phyloP scores from a whole-genome alignment of 1,140 invertebrate species.

The Gonioctena quinquepunctata region DNA sequence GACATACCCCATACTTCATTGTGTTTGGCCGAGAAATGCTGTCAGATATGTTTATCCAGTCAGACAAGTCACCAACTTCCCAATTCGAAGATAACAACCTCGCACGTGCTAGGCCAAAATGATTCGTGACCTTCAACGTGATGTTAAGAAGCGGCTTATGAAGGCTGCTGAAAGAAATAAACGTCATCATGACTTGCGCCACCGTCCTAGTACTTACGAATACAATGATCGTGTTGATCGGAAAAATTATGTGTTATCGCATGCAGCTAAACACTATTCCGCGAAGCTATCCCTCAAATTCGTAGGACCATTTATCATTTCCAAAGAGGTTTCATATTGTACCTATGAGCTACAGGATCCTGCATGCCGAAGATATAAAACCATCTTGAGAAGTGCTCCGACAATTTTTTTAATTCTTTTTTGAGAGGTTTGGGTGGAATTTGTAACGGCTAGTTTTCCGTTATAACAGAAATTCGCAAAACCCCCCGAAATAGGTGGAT shows the following conservation, averaged over 20 bases:
- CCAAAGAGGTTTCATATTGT: neutral
- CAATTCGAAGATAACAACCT: neutral
- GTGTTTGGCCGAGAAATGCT: neutral
- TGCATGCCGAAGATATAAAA: neutral
- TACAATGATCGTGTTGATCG: neutral
- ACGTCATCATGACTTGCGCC: neutral
- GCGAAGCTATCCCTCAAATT: neutral
- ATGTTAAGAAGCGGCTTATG: neutral
- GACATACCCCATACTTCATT: neutral
- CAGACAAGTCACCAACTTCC: neutral
- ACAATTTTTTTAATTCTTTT: neutral
- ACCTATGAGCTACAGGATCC: neutral
- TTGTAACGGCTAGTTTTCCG: neutral
- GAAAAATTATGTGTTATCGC: neutral
- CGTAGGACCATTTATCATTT: neutral
- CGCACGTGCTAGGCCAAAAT: neutral
- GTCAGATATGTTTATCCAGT: neutral
- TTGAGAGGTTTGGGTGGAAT: neutral
- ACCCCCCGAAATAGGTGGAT: too few species aligned
- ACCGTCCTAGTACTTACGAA: neutral
- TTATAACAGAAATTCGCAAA: conserved; percentile 1
- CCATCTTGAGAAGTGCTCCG: neutral
- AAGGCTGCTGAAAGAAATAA: neutral
- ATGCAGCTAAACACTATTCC: neutral
- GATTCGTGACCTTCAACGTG: neutral